Conservation (phyloP, 2,113 vertebrate genomes). For the Microtus richardsoni region DNA sequence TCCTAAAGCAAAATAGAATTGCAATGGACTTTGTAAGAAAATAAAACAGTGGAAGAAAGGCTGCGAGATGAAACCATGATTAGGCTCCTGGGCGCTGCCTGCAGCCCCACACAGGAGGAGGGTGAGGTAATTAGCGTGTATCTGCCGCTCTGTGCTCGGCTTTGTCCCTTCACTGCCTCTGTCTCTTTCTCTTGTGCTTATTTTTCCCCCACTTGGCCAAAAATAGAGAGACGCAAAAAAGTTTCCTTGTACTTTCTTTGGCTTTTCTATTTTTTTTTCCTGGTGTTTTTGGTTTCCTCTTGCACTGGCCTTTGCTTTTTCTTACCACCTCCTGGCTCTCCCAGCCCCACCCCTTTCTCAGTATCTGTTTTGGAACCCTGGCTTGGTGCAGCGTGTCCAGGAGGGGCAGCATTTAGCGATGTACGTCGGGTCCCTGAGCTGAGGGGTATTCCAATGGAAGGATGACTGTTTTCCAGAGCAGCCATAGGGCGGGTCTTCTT, state of each 20-base stretch:
- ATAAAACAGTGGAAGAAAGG: slow-evolving; percentile 67
- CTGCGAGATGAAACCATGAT: slow-evolving; percentile 54
- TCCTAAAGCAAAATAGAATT: slow-evolving; percentile 58
- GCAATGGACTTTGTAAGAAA: slow-evolving; percentile 34
- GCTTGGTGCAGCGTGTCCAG: not conserved
- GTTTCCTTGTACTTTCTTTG: slow-evolving; percentile 63
- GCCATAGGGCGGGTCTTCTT: not conserved
- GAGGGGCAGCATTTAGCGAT: not conserved
- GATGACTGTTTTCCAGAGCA: not conserved
- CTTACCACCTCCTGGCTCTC: not conserved
- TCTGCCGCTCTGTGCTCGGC: not conserved
- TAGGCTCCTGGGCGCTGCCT: not conserved
- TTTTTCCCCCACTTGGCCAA: slow-evolving; percentile 54
- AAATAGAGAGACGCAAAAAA: slow-evolving; percentile 74
- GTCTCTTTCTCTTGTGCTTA: slow-evolving; percentile 41
- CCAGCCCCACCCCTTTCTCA: not conserved
- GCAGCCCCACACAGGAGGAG: slow-evolving; percentile 21
- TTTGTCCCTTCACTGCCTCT: not conserved
- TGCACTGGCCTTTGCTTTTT: not conserved
- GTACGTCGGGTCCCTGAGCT: not conserved
- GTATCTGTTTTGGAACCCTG: not conserved
- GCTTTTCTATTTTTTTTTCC: slow-evolving; percentile 11
- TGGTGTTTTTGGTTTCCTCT: slow-evolving; percentile 44
- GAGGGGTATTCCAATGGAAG: not conserved
- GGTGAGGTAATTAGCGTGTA: slow-evolving; percentile 17